Conservation (phyloP, 1,140 invertebrate species). For the Procambarus virginalis region DNA sequence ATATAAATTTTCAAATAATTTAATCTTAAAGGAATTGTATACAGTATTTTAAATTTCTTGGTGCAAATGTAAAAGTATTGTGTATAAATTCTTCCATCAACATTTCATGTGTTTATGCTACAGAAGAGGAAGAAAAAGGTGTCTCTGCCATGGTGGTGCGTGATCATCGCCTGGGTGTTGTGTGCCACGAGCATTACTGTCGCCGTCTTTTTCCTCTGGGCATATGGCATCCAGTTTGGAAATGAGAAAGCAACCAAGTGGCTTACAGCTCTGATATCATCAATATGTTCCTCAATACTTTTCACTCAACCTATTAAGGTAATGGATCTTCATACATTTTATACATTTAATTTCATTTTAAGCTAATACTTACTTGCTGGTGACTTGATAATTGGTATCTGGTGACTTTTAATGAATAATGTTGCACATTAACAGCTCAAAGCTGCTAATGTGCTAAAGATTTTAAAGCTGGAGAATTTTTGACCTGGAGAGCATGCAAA, state of each 20-base stretch:
- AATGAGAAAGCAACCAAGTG: constrained; percentile 78
- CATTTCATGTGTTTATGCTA: background rate
- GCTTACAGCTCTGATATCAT: constrained; percentile 78
- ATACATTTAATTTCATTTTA: no score
- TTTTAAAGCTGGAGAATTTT: no score
- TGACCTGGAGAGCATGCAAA: no score
- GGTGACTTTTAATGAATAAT: no score
- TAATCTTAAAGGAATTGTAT: background rate
- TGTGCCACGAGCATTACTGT: constrained; percentile 74
- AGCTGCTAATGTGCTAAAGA: no score
- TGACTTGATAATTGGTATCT: no score
- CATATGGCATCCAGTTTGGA: constrained; percentile 76
- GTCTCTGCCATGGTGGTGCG: constrained; percentile 76
- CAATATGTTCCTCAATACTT: constrained; percentile 78
- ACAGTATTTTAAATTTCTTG: background rate
- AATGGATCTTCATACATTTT: background rate
- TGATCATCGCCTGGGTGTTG: constrained; percentile 76
- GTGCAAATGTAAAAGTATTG: background rate
- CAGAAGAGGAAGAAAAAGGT: constrained; percentile 38
- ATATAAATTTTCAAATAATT: background rate
- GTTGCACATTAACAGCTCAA: no score
- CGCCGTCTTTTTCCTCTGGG: constrained; percentile 76
- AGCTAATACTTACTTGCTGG: no score
- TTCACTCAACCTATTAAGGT: constrained; percentile 79
- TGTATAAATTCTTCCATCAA: background rate